phyloP scores from a whole-genome alignment of 2,888 invertebrate genomes.

The Crioceris asparagi region DNA sequence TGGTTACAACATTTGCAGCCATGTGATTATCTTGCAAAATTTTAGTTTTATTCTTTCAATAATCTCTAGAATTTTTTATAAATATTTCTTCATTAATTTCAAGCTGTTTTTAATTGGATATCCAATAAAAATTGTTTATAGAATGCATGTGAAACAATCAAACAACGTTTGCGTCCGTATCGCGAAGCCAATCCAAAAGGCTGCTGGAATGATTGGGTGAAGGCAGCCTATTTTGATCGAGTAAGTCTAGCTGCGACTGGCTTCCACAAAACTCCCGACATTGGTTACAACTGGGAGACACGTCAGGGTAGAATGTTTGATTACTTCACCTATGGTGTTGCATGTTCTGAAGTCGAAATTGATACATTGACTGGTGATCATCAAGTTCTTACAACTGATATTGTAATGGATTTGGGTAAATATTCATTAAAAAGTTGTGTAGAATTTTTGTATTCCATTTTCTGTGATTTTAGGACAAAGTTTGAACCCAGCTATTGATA shows the following conservation, averaged over 20 bases:
- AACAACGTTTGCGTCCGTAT: slow-evolving; percentile 62
- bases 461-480: slow-evolving; percentile 61
- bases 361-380: slow-evolving; percentile 93
- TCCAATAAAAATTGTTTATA: slow-evolving; percentile 9
- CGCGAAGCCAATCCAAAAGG: slow-evolving; percentile 64
- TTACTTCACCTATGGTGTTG: slow-evolving; percentile 81
- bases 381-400: slow-evolving; percentile 76
- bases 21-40: too few relatives aligned
- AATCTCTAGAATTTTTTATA: too few relatives aligned
- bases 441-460: too few relatives aligned
- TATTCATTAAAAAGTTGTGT: too few relatives aligned
- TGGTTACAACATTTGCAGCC: too few relatives aligned
- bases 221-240: slow-evolving; percentile 63
- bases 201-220: slow-evolving; percentile 78
- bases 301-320: slow-evolving; percentile 65
- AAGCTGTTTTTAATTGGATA: too few relatives aligned
- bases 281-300: slow-evolving; percentile 59
- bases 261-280: slow-evolving; percentile 65
- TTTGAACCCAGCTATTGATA: slow-evolving; percentile 91
- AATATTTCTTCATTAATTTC: too few relatives aligned
- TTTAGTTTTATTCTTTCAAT: too few relatives aligned
- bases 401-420: slow-evolving; percentile 87
- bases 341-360: slow-evolving; percentile 82
- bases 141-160: slow-evolving; percentile 67
- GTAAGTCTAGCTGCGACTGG: slow-evolving; percentile 76